Conservation (phyloP, 2,888 invertebrate species). For the Suillia variegata region DNA sequence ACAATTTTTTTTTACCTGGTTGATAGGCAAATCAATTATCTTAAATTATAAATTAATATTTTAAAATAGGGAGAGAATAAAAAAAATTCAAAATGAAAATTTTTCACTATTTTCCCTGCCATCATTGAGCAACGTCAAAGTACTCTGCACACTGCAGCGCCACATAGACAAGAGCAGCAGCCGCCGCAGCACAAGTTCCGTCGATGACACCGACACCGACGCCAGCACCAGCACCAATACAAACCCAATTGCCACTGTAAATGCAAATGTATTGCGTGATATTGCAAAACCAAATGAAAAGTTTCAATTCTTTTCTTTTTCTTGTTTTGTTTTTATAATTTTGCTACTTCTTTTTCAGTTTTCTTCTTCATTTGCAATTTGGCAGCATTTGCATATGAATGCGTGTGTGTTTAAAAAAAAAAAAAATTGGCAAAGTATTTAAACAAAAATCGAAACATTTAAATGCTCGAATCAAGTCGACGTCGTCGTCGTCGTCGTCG, state of each 20-base stretch:
- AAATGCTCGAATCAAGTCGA: too few species aligned
- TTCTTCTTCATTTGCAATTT: neutral
- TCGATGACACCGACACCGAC: neutral
- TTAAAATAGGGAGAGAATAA: too few species aligned
- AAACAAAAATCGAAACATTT: conserved; percentile 3
- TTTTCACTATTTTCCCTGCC: too few species aligned
- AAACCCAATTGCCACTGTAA: neutral
- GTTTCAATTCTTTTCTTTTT: neutral
- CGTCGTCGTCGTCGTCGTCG: too few species aligned
- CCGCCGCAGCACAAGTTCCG: neutral
- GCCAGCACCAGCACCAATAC: conserved; percentile 6
- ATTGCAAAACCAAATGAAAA: conserved; percentile 3
- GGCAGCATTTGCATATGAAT: neutral
- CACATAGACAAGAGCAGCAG: conserved; percentile 4
- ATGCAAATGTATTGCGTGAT: conserved; percentile 15
- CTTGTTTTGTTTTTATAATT: too few species aligned
- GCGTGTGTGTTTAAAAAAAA: neutral
- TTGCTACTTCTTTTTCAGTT: too few species aligned
- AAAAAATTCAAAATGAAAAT: too few species aligned
- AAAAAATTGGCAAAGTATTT: conserved; percentile 3
- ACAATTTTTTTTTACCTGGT: too few species aligned
- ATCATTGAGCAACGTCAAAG: too few species aligned
- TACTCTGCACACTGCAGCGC: too few species aligned
- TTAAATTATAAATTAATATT: too few species aligned
- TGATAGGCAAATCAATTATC: too few species aligned